A percentile compares a stretch with the other conserved stretches of the same genome.
Evolutionary conservation across 2,888 invertebrate genomes (phyloP).

Genomic region (Trachelus iudaicus): DNA sequence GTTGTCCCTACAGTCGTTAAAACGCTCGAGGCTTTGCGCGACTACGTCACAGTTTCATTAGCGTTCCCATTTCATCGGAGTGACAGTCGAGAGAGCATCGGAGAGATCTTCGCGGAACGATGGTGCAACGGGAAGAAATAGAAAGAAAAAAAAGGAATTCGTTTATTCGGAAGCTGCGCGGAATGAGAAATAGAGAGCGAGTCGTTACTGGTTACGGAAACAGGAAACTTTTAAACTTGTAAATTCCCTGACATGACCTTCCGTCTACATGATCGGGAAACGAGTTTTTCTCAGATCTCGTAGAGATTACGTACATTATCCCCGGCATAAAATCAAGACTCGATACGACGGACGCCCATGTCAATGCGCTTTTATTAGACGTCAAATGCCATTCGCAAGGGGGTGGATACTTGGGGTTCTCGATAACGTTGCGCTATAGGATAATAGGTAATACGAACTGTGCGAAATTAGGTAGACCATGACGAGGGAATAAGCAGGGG

Average conservation of each 20-base stretch:
- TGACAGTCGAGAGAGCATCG: not conserved
- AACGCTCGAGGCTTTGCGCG: not conserved
- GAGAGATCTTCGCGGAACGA: not conserved
- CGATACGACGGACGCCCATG: not conserved
- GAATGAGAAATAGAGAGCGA: not conserved
- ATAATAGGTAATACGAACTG: constrained; percentile 13
- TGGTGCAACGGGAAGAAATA: not conserved
- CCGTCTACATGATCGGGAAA: not conserved
- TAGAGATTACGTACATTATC: not conserved
- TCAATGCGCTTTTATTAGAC: not conserved
- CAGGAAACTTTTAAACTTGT: not conserved
- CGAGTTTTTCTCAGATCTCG: not conserved
- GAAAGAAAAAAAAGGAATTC: not conserved
- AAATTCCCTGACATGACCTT: not conserved
- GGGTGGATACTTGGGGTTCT: not conserved
- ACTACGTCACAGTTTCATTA: not conserved
- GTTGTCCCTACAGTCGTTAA: not conserved
- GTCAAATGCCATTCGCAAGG: not conserved
- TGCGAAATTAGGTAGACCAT: not conserved
- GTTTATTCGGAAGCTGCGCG: not conserved
- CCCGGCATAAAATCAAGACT: not conserved
- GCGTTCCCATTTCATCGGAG: not conserved
- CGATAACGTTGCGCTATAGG: not conserved
- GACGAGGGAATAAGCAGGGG: not conserved
- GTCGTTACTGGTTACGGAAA: not conserved